Evolutionary conservation across 1,140 invertebrate genomes (phyloP), one percentile per base, ranked within the genome.

Genomic region (Pteromalus puparum): DNA sequence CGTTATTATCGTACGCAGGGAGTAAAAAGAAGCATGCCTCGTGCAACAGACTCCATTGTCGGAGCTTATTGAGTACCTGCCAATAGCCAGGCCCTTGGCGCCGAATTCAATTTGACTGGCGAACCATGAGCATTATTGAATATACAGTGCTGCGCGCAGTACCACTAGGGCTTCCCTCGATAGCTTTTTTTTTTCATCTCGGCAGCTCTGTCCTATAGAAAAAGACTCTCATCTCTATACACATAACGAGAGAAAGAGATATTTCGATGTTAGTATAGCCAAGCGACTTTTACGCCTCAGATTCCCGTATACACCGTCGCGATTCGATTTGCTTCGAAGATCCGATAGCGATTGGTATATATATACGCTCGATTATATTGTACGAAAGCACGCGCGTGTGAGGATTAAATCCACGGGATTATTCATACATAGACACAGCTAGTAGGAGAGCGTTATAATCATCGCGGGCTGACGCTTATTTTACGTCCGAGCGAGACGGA

Each of bases 21-120:
- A 80, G 82, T 85, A 80, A 84, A 77, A 70, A 68, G 46, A 83
- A 85, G 61, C 46, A 72, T 81, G 78, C 70, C 85, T 84, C 75
- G 81, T 83, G 86, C 87, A 88, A 87, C 86, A 88, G 81, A 87
- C 77, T 87, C 88, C 84, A 89, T 89, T 89, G 88, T 89, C 86
- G 84, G 67, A 70, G 85, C 88, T 89, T 88, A 87, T 89, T 88
- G 88, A 89, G 87, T 89, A 88, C 87, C 85, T 89, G 88, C 82
- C 84, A 77, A 53, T 74, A 74, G 68, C 70, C 53, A 0, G 21
- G 9, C 0, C 46, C 34, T 7, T 18, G 21, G 2, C 28, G 38
- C 61, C 83, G 72, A 82, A 89, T 89, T 89, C 87, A 87, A 88
- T 88, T 88, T 89, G 86, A 89, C 89, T 87, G 82, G 88, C 86